Conservation (phyloP, 2,797 vertebrate species). For the Rhincodon typus region DNA sequence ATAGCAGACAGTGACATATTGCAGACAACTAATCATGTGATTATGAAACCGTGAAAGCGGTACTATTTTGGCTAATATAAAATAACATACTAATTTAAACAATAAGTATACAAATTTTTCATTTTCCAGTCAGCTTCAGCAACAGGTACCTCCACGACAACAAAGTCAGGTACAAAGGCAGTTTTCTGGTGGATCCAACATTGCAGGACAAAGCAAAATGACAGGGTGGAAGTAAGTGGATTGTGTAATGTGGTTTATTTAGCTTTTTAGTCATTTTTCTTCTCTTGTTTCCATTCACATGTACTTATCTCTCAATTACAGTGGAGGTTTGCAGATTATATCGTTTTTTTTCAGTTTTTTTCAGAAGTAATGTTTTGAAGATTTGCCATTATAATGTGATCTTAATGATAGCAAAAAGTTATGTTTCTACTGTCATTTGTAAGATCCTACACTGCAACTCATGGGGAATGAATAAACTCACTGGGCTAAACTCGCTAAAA, state of each 20-base stretch:
- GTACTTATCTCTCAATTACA: not conserved
- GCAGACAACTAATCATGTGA: not conserved
- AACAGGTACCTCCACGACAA: not conserved
- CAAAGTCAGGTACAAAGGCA: not conserved
- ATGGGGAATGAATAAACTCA: not conserved
- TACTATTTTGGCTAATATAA: not conserved
- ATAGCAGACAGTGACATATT: not conserved
- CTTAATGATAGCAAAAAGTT: not conserved
- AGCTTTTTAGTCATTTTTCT: not conserved
- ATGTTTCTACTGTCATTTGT: not conserved
- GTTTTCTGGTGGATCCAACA: constrained; percentile 12
- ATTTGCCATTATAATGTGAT: not conserved
- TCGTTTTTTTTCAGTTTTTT: too few relatives aligned
- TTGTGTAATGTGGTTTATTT: not conserved
- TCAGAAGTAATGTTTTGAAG: not conserved
- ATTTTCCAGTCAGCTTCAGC: constrained; percentile 22
- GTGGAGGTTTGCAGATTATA: not conserved
- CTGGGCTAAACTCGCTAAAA: not conserved
- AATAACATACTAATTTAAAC: not conserved
- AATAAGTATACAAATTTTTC: not conserved
- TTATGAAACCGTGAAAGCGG: not conserved
- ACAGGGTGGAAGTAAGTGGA: constrained; percentile 23
- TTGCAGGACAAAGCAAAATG: not conserved
- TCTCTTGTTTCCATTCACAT: not conserved
- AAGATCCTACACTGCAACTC: not conserved